Evolutionary conservation across 2,113 vertebrate species (phyloP), one percentile per base, ranked within the genome.

Genomic region (Cairina moschata): DNA sequence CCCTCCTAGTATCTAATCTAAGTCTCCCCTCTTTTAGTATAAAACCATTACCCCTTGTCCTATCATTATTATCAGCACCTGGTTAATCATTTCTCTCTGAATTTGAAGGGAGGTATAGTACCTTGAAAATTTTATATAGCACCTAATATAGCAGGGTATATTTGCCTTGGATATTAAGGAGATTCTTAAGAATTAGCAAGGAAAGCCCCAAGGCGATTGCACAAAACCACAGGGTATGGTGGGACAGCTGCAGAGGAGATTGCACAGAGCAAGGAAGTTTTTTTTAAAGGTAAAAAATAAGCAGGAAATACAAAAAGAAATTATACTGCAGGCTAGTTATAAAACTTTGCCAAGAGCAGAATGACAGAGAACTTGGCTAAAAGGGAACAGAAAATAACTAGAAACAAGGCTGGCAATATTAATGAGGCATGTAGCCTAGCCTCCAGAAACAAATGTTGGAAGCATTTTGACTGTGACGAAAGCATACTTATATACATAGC

Each of bases 321-420:
- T 93, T 86, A 72, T 32, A 90, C 25, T 0, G 1, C 54, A 83
- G 73, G 65, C 42, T 82, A 9, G 58, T 83, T 76, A 75, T 38
- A 93, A 84, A 83, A 83, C 46, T 74, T 82, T 42, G 86, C 95
- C 88, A 84, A 60, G 36, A 93, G 83, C 48, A 84, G 77, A 89
- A 93, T 25, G 52, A 71, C 68, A 92, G 63, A 69, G 32, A 75
- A 44, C 56, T 93, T 75, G 78, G 73, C 66, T 85, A 29, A 21
- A 94, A 38, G 52, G 34, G 17, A 94, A 38, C 22, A 68, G 82
- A 83, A 66, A 95, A 84, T 69, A 90, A 69, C 42, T 28, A 77
- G 97, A 96, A 96, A 94, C 69, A 93, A 97, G 86, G 56, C 67
- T 83, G 93, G 93, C 46, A 54, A 91, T 82, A 86, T 91, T 77